Conservation (phyloP, 2,797 vertebrate species). For the Oryzias sinensis region DNA sequence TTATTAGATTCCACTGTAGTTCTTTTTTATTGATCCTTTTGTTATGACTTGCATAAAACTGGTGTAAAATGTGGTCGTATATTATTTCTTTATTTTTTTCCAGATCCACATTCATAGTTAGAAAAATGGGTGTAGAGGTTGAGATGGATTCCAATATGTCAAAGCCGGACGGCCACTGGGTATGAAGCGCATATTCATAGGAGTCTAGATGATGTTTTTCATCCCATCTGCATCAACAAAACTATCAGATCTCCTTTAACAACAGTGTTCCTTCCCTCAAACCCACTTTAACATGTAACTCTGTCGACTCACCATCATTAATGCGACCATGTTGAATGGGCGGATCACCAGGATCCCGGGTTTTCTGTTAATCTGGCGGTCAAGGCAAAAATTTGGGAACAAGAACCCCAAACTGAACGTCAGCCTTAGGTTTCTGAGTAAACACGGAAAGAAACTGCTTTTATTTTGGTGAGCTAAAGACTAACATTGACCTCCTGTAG, state of each 20-base stretch:
- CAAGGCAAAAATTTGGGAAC: too few species aligned
- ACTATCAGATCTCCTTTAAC: constrained; percentile 21
- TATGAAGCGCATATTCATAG: constrained; percentile 39
- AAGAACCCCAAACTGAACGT: too few species aligned
- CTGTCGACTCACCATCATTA: constrained; percentile 4
- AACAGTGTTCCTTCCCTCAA: constrained; percentile 20
- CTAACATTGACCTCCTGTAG: too few species aligned
- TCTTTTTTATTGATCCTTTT: background rate
- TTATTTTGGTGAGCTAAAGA: too few species aligned
- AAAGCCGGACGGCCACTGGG: constrained; percentile 50
- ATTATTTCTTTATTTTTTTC: constrained; percentile 47
- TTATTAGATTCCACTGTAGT: too few species aligned
- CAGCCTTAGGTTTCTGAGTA: too few species aligned
- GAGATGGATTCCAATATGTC: constrained; percentile 62
- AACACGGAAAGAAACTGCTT: too few species aligned
- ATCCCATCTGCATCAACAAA: constrained; percentile 36
- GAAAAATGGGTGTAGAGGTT: constrained; percentile 41
- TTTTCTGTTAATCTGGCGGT: too few species aligned
- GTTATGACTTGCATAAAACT: background rate
- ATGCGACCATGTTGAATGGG: background rate
- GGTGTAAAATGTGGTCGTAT: constrained; percentile 11
- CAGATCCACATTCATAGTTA: constrained; percentile 52
- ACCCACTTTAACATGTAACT: constrained; percentile 25
- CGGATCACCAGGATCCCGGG: background rate
- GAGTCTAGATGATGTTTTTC: constrained; percentile 5